Evolutionary conservation across 2,888 invertebrate species (phyloP).

Genomic region (Drosophila robusta): DNA sequence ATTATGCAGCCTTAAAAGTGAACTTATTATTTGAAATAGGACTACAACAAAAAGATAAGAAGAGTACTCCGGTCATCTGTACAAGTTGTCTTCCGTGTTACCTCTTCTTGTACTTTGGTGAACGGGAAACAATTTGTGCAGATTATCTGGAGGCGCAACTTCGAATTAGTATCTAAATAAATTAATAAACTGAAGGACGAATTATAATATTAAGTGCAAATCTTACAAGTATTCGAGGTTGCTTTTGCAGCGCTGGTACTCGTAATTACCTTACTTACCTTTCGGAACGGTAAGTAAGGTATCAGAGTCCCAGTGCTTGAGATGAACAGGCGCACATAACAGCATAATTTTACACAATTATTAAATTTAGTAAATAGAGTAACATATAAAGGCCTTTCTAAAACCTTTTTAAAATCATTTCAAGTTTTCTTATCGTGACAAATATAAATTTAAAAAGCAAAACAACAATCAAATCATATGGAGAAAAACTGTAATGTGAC

Average conservation of each 20-base stretch:
- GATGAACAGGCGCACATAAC: neutral
- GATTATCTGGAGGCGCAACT: neutral
- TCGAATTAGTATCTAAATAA: neutral
- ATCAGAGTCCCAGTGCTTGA: neutral
- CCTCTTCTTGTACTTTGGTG: neutral
- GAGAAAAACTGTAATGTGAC: too few relatives aligned
- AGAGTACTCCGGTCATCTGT: neutral
- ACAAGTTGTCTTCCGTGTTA: neutral
- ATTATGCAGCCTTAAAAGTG: too few relatives aligned
- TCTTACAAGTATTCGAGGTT: neutral
- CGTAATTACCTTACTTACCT: neutral
- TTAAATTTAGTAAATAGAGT: too few relatives aligned
- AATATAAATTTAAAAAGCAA: too few relatives aligned
- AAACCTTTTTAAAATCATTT: too few relatives aligned
- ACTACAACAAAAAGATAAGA: neutral
- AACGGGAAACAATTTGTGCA: slow-evolving; percentile 4
- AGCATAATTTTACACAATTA: too few relatives aligned
- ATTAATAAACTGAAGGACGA: too few relatives aligned
- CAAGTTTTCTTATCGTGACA: too few relatives aligned
- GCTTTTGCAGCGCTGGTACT: neutral
- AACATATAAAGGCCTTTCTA: too few relatives aligned
- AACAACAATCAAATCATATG: too few relatives aligned
- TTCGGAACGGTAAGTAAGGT: neutral
- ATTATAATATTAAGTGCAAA: neutral
- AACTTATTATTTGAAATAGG: neutral